phyloP scores from a whole-genome alignment of 2,888 invertebrate genomes.

The Choristoneura rosaceana region DNA sequence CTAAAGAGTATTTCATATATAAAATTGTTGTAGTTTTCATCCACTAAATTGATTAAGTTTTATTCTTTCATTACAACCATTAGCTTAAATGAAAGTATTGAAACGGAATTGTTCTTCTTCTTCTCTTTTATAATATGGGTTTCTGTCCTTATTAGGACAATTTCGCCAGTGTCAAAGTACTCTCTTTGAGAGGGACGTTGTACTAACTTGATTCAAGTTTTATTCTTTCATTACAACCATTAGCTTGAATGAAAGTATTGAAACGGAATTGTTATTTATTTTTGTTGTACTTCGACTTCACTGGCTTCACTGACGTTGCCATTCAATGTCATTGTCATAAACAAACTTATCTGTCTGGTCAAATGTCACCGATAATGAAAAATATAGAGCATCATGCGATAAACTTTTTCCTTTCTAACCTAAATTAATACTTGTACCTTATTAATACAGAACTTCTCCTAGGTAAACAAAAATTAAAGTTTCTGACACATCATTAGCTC shows the following conservation, averaged over 20 bases:
- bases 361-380: constrained; percentile 24
- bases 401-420: neutral
- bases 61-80: neutral
- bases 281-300: neutral
- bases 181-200: too few species aligned
- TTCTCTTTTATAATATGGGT: too few species aligned
- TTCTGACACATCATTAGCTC: too few species aligned
- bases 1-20: neutral
- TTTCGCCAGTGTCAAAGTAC: too few species aligned
- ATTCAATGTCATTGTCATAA: constrained; percentile 3
- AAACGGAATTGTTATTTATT: neutral
- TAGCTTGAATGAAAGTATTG: too few species aligned
- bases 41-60: neutral
- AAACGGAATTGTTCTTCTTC: too few species aligned
- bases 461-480: too few species aligned
- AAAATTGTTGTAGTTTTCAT: neutral
- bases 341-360: neutral
- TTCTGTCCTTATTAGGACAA: too few species aligned
- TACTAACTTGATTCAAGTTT: too few species aligned
- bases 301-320: constrained; percentile 4
- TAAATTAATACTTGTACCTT: neutral
- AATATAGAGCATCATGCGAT: neutral
- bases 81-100: too few species aligned
- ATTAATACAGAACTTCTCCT: too few species aligned
- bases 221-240: too few species aligned